Evolutionary conservation across 2,113 vertebrate genomes (phyloP), one percentile per base, ranked within the genome.

Genomic region (Bubalus kerabau): DNA sequence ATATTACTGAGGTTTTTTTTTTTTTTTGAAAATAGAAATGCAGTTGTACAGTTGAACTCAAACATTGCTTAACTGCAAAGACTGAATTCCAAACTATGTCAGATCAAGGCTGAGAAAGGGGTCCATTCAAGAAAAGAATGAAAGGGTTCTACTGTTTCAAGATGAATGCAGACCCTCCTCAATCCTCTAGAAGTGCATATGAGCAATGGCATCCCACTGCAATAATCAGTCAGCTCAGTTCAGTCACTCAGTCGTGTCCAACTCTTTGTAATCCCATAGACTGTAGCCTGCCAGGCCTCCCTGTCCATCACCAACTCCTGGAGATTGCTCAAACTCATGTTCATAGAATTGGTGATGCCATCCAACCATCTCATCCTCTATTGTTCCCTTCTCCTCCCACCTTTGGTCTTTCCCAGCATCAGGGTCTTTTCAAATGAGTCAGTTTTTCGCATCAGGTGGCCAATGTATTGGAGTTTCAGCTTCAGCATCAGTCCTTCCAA

Each of bases 11-110:
- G 16, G 48, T 93, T 16, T 17, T 32, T 7, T 16, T 62, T 76
- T 95, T 92, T 21, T 88, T 95, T 86, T 86, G 54, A 94, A 87
- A 96, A 90, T 46, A 89, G 54, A 97, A 90, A 56, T 64, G 7
- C 21, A 23, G 7, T 89, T 95, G 43, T 50, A 95, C 40, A 26
- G 12, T 24, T 81, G 23, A 93, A 89, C 56, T 60, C 36, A 82
- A 96, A 67, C 40, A 83, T 12, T 57, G n/a, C 30, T 76, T 78
- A 36, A 71, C 71, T 50, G 14, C 54, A 60, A 80, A 92, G 43
- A 17, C 30, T 85, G 26, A 92, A 93, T 24, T 94, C 23, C 19
- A 23, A 95, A 43, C 17, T 62, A 0, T 59, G 14, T 87, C 67
- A 62, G 32, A 91, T 91, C 19, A 93, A 90, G 86, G 57, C 24